Evolutionary conservation across 2,113 vertebrate genomes (phyloP), one percentile per base, ranked within the genome.

Genomic region (Vanacampus margaritifer): DNA sequence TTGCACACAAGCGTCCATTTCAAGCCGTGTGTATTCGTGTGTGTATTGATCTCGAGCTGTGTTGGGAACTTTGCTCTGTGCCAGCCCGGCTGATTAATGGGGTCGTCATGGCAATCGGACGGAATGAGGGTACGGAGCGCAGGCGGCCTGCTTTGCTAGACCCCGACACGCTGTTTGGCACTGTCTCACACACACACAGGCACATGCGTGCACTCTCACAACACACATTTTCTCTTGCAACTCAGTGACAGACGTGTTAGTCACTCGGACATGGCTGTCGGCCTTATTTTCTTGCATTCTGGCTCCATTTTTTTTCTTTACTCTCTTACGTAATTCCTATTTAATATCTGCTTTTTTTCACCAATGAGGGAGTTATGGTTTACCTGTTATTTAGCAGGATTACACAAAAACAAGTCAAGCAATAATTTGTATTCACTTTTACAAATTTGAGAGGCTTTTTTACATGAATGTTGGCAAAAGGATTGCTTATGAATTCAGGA

Each of bases 1-100:
- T 54, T 57, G 68, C 69, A 57, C 63, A 43, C 60, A 7, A 73
- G 35, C 78, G 65, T 79, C 62, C 54, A 32, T 45, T 78, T 76
- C 67, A 66, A 65, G 75, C 51, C 72, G 79, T 86, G 80, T 75
- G 70, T 82, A 58, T 81, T 67, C 83, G 91, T 90, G 92, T 93
- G 93, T 93, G 92, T 95, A 96, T 97, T 95, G 95, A 97, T 98
- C 95, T 94, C 94, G 94, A 92, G 93, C 95, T 95, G 95, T 93
- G 95, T 92, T 93, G 93, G 93, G 93, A 93, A 93, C 94, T 90
- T 92, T 93, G 91, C 93, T 94, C 94, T 87, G 91, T 98, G 95
- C 96, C 97, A 98, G 96, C 92, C 93, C 93, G 91, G 90, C 94
- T 99, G 96, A 99, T 99, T 98, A 99, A 99, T 99, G 96, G 95